Percentiles rank a stretch among this genome's conserved stretches.
Conservation (phyloP, 2,113 vertebrate species). For the Empidonax traillii region DNA sequence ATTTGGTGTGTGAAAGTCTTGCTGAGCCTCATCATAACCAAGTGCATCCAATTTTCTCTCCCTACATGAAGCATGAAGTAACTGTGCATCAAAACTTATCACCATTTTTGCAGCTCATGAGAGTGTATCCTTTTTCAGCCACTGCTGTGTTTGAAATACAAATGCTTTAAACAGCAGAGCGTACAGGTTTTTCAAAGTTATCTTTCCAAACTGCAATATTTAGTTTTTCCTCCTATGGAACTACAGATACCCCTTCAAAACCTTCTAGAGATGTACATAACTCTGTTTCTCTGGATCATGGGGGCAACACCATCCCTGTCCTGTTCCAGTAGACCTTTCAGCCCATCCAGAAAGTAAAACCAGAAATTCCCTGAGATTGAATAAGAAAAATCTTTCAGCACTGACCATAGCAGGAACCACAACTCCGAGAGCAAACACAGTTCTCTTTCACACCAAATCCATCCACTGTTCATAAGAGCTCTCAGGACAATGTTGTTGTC, state of each 20-base stretch:
- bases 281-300: rapidly evolving
- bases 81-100: background rate
- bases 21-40: background rate
- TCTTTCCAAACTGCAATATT: background rate
- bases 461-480: background rate
- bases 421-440: background rate
- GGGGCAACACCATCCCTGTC: background rate
- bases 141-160: background rate
- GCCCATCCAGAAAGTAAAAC: background rate
- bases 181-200: background rate
- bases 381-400: background rate
- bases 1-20: slow-evolving; percentile 11
- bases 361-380: background rate
- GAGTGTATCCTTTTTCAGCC: background rate
- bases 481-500: background rate
- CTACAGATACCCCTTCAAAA: background rate
- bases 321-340: background rate
- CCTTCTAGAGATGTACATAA: background rate
- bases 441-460: background rate
- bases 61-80: background rate
- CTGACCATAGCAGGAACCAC: background rate
- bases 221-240: background rate
- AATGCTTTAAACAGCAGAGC: background rate
- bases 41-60: background rate
- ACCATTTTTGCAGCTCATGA: background rate